Evolutionary conservation across 2,113 vertebrate species (phyloP), one percentile per base, ranked within the genome.

Genomic region (Aspiorhynchus laticeps): DNA sequence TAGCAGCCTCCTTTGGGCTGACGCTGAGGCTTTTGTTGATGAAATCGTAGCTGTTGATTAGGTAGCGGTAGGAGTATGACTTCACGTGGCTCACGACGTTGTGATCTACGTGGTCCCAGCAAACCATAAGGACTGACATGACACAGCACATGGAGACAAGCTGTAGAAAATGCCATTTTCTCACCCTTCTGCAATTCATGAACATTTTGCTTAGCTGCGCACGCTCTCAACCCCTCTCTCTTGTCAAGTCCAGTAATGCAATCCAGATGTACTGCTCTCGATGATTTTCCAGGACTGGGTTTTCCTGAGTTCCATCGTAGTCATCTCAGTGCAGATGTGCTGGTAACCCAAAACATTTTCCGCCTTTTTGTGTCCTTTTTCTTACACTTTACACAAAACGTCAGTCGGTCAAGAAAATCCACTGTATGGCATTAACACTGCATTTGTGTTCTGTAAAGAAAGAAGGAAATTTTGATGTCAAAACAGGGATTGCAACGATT

Each of bases 31-130:
- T 96, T 1, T 95, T 92, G 41, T 97, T 97, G 87, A 98, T 95
- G 90, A 99, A 98, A 89, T 93, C 63, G 4, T 97, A 99, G 87
- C 93, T 97, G 79, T 98, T 98, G 86, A 97, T 91, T 89, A 98
- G 91, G 95, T 97, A 98, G 92, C 97, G 96, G 91, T 98, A 97
- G 0, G 95, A 96, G 90, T 95, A 97, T 33, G 98, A 97, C 88
- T 95, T 97, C 92, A 99, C 86, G 80, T 98, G 96, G 90, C 94
- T 96, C 87, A 98, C 88, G 11, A 98, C 82, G 1, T 92, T 90
- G 88, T 96, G 93, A 87, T 98, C 96, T 36, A 97, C 90, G 0
- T 96, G 91, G 78, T 88, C 95, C 97, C 96, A 97, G 92, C 94
- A 96, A 79, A 96, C 80, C 95, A 96, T 96, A 88, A 98, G 38